A percentile compares a stretch with the other conserved stretches of the same genome.
Evolutionary conservation across 2,113 vertebrate species (phyloP).

Genomic region (Saguinus imperator): DNA sequence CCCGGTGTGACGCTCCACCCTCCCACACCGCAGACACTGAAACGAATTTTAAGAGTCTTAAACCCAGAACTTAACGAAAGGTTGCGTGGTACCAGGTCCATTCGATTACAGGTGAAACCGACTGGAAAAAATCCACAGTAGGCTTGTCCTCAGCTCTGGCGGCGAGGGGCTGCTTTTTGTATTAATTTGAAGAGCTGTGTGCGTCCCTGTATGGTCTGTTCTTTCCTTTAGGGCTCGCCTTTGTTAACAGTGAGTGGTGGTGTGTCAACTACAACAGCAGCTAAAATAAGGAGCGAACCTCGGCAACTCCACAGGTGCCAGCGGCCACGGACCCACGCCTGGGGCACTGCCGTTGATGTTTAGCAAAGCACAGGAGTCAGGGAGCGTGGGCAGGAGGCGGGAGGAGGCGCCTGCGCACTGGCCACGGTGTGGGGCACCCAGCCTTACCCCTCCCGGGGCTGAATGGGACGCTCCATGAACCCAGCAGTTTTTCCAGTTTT

Average conservation of each 20-base stretch:
- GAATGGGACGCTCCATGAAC: too few species aligned
- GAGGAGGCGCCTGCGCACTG: background rate
- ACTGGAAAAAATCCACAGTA: background rate
- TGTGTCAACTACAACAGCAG: background rate
- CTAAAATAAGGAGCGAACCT: background rate
- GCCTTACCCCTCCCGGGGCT: background rate
- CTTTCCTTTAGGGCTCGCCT: background rate
- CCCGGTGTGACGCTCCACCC: background rate
- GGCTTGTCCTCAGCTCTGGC: background rate
- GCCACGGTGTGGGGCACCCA: background rate
- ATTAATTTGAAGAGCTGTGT: background rate
- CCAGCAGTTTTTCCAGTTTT: too few species aligned
- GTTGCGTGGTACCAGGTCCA: background rate
- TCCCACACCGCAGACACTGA: background rate
- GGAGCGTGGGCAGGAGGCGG: too few species aligned
- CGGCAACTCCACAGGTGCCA: background rate
- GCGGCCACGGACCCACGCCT: background rate
- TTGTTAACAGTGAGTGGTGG: background rate
- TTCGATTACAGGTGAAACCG: background rate
- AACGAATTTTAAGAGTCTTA: background rate
- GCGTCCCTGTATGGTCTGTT: background rate
- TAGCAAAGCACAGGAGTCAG: background rate
- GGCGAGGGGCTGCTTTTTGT: background rate
- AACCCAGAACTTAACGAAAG: background rate
- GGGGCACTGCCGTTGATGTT: too few species aligned